These are phyloP conservation scores for Sinelater perroti DNA, from an alignment of 2,888 invertebrate genomes.

Conservation along the genomic window DNA sequence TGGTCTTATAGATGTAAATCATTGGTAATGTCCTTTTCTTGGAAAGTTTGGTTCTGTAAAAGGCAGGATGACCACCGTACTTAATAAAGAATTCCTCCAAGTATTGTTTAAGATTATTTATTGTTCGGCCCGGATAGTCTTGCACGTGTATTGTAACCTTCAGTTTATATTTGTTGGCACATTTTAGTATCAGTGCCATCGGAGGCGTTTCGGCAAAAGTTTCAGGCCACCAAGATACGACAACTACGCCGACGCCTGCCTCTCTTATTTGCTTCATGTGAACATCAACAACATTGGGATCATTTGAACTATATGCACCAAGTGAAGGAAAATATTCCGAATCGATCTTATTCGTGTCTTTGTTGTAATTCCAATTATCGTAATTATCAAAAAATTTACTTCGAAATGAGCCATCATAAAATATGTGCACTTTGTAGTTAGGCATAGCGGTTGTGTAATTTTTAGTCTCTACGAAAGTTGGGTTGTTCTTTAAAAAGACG, in stretches of 20 bases:
- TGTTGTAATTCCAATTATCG: conserved; percentile 15
- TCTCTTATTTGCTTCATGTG: conserved; percentile 62
- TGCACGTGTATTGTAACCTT: conserved; percentile 66
- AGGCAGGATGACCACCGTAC: conserved; percentile 64
- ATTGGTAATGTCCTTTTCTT: conserved; percentile 59
- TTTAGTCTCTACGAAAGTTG: no score
- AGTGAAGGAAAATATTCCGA: conserved; percentile 62
- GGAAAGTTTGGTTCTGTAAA: conserved; percentile 59
- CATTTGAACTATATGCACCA: conserved; percentile 63
- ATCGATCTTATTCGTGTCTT: conserved; percentile 56
- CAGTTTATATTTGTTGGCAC: conserved; percentile 57
- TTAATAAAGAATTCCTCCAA: conserved; percentile 58
- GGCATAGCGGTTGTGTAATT: no score
- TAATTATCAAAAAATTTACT: conserved; percentile 46
- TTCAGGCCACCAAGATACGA: conserved; percentile 64
- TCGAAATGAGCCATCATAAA: conserved; percentile 52
- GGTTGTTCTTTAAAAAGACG: no score
- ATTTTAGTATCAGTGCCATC: conserved; percentile 39
- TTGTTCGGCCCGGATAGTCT: conserved; percentile 62
- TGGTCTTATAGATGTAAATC: conserved; percentile 68
- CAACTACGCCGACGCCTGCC: conserved; percentile 61
- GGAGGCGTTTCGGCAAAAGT: conserved; percentile 47
- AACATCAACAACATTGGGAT: conserved; percentile 55
- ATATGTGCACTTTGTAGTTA: conserved; percentile 49
- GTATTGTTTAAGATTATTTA: conserved; percentile 57